phyloP scores from a whole-genome alignment of 2,113 vertebrate genomes.

The Beaufortia kweichowensis region DNA sequence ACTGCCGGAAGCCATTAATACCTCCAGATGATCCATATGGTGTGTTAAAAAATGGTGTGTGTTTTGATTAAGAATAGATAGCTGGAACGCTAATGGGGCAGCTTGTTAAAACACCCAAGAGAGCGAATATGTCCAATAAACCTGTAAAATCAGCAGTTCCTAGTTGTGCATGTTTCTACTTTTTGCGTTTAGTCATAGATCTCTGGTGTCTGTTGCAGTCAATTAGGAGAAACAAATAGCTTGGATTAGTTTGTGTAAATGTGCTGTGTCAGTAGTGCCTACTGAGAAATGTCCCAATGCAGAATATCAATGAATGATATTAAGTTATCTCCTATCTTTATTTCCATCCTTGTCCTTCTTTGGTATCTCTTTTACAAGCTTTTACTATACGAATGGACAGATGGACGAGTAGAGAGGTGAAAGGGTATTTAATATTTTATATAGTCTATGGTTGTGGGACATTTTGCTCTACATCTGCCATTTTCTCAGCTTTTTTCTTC shows the following conservation, averaged over 20 bases:
- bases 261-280: slow-evolving; percentile 5
- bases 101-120: slow-evolving; percentile 52
- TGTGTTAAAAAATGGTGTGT: slow-evolving; percentile 19
- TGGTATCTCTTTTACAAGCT: slow-evolving; percentile 33
- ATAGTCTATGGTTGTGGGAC: slow-evolving; percentile 27
- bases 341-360: slow-evolving; percentile 8
- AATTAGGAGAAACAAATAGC: slow-evolving; percentile 9
- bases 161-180: background rate
- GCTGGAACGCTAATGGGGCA: slow-evolving; percentile 44
- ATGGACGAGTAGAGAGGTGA: slow-evolving; percentile 37
- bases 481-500: background rate
- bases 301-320: background rate
- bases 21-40: slow-evolving; percentile 40
- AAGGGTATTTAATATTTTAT: slow-evolving; percentile 49
- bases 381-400: slow-evolving; percentile 26
- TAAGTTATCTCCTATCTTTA: background rate
- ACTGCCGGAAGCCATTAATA: slow-evolving; percentile 59
- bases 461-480: slow-evolving; percentile 24
- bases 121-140: slow-evolving; percentile 57
- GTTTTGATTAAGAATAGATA: slow-evolving; percentile 4
- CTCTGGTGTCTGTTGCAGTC: background rate
- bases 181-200: background rate
- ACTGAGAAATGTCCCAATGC: slow-evolving; percentile 31
- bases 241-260: slow-evolving; percentile 18
- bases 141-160: slow-evolving; percentile 61